Evolutionary conservation across 2,113 vertebrate species (phyloP), one percentile per base, ranked within the genome.

Genomic region (Nestor notabilis): DNA sequence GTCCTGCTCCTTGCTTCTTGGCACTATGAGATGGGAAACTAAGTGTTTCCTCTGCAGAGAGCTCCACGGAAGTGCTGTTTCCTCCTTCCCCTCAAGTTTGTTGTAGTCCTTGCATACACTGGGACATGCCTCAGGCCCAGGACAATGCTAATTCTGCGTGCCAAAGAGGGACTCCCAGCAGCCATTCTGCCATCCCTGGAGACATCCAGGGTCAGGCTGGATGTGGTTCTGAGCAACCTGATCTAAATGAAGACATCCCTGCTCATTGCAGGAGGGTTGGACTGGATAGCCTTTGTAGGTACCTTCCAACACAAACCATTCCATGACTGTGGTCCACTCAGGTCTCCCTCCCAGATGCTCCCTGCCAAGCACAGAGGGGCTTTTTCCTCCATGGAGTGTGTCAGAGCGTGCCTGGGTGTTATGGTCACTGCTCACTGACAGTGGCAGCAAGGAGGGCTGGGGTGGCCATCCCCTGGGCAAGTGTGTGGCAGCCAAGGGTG

Each of bases 41-140:
- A 27, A 43, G 8, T 13, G 18, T 72, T 81, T 91, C 60, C 86
- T 78, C 58, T 75, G 29, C 46, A 23, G 61, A n/a, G 47, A 74
- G 31, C 9, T 33, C 44, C 25, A 33, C 25, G 72, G 9, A 44
- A 72, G 28, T 55, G 63, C 58, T 82, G 74, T 3, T 14, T 7
- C 17, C 23, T n/a, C 1, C 23, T 17, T 58, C 7, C 43, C 3
- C 28, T 23, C 7, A 12, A 8, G 5, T 58, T 25, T 88, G 60
- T 53, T 19, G 65, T 3, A 46, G 69, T 37, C 25, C 63, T 90
- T 0, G 0, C 4, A 0, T 14, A 11, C 1, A 1, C 0, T 39
- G 33, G 56, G 60, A 50, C 0, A 0, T 39, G 24, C n/a, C 21
- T 65, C 14, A 7, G 63, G 11, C 29, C 46, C 5, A 49, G 56